These are phyloP conservation scores for Ctenicera cuprea DNA, from an alignment of 2,888 invertebrate species.

Conservation along the genomic window DNA sequence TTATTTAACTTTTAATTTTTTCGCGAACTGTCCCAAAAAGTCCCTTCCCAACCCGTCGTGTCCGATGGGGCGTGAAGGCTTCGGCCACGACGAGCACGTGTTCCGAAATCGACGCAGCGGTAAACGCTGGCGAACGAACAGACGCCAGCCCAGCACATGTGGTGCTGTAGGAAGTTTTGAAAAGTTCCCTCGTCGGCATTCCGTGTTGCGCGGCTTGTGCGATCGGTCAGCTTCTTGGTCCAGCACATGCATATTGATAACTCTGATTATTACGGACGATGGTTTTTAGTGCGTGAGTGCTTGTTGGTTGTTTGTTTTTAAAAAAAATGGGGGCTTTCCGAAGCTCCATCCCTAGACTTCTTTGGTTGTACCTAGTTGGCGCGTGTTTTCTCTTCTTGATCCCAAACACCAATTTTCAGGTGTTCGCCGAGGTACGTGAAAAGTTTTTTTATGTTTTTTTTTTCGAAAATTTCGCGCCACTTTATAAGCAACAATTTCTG, in stretches of 20 bases:
- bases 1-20: neutral
- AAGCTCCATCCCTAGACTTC: conserved; percentile 57
- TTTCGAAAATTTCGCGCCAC: conserved; percentile 9
- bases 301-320: conserved; percentile 41
- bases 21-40: conserved; percentile 7
- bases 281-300: conserved; percentile 55
- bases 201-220: conserved; percentile 58
- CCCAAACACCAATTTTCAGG: conserved; percentile 56
- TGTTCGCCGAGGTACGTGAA: conserved; percentile 57
- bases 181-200: conserved; percentile 58
- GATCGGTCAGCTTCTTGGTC: conserved; percentile 58
- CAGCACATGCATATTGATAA: conserved; percentile 51
- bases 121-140: conserved; percentile 50
- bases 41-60: neutral
- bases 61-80: conserved; percentile 31
- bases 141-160: conserved; percentile 54
- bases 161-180: conserved; percentile 55
- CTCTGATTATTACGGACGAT: conserved; percentile 47
- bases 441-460: conserved; percentile 48
- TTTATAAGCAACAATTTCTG: neutral
- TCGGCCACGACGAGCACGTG: conserved; percentile 44
- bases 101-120: conserved; percentile 50
- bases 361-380: conserved; percentile 57
- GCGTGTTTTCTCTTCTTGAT: conserved; percentile 53
- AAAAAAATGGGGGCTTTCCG: conserved; percentile 56